These are phyloP conservation scores for Eupithecia centaureata DNA, from an alignment of 2,888 invertebrate species.

Conservation along the genomic window DNA sequence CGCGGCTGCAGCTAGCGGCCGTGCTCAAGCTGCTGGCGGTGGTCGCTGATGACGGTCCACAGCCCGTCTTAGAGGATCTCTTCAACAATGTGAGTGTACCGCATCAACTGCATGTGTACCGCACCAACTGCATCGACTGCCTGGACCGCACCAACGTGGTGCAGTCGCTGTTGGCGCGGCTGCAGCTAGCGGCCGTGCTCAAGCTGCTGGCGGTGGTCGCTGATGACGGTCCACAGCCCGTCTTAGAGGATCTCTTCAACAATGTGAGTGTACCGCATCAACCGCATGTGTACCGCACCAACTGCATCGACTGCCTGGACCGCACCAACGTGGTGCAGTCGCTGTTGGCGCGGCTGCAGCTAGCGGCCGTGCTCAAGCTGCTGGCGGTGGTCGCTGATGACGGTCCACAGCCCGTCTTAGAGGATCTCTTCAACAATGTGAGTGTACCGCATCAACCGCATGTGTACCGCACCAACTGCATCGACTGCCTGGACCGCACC, in stretches of 20 bases:
- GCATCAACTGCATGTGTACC: conserved; percentile 50
- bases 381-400: conserved; percentile 87
- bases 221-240: conserved; percentile 85
- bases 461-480: conserved; percentile 95
- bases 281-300: conserved; percentile 87
- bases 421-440: conserved; percentile 89
- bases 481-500: conserved; percentile 98
- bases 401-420: conserved; percentile 88
- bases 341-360: conserved; percentile 92
- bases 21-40: conserved; percentile 90
- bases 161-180: conserved; percentile 95
- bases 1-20: conserved; percentile 89
- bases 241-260: conserved; percentile 90
- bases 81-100: conserved; percentile 87
- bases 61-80: conserved; percentile 87
- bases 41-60: conserved; percentile 85
- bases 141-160: conserved; percentile 99
- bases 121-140: conserved; percentile 99
- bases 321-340: conserved; percentile 99
- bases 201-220: conserved; percentile 88
- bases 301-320: conserved; percentile 99
- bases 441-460: conserved; percentile 51
- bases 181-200: conserved; percentile 90
- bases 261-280: conserved; percentile 76
- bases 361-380: conserved; percentile 89